A percentile compares a stretch with the other conserved stretches of the same genome.
Evolutionary conservation across 2,888 invertebrate genomes (phyloP).

Genomic region (Rhagophthalmus giganteus): DNA sequence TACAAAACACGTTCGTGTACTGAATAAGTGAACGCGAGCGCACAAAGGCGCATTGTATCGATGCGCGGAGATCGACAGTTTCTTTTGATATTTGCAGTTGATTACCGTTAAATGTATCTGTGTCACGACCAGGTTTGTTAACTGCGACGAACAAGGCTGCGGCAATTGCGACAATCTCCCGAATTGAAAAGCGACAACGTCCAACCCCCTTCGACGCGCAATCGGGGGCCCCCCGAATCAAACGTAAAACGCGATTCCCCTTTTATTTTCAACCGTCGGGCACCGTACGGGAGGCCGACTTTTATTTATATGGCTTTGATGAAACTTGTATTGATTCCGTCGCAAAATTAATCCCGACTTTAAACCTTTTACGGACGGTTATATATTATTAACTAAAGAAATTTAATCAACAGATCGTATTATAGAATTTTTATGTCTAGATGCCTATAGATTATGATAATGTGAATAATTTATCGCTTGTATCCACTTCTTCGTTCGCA

Average conservation of each 20-base stretch:
- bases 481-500: too few relatives aligned
- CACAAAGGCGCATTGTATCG: slow-evolving; percentile 24
- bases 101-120: slow-evolving; percentile 35
- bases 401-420: too few relatives aligned
- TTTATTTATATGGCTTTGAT: slow-evolving; percentile 14
- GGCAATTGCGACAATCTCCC: slow-evolving; percentile 26
- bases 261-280: slow-evolving; percentile 1
- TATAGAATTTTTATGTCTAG: too few relatives aligned
- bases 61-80: slow-evolving; percentile 31
- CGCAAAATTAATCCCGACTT: slow-evolving; percentile 15
- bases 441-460: too few relatives aligned
- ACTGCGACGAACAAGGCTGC: slow-evolving; percentile 32
- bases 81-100: slow-evolving; percentile 34
- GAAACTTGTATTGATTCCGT: slow-evolving; percentile 14
- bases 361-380: slow-evolving; percentile 9
- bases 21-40: slow-evolving; percentile 19
- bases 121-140: slow-evolving; percentile 37
- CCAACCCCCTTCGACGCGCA: slow-evolving; percentile 7
- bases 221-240: not conserved
- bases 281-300: too few relatives aligned
- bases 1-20: slow-evolving; percentile 19
- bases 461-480: too few relatives aligned
- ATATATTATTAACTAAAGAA: slow-evolving; percentile 2
- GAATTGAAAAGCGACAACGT: slow-evolving; percentile 15
- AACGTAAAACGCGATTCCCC: not conserved